Evolutionary conservation across 2,113 vertebrate genomes (phyloP).

Genomic region (Paradoxurus hermaphroditus): DNA sequence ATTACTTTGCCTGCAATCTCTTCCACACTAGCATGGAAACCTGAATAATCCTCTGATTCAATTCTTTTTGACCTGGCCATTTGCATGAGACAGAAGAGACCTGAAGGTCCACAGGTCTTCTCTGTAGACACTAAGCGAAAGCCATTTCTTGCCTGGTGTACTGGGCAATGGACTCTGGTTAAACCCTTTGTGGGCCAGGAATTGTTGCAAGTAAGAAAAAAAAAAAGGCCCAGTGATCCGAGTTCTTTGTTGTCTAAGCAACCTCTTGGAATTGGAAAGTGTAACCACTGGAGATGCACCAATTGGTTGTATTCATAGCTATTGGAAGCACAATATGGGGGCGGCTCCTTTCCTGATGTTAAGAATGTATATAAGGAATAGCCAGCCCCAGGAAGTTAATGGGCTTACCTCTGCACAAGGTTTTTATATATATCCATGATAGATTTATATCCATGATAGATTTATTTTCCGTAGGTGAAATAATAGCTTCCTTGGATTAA

Average conservation of each 20-base stretch:
- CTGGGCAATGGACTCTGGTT: neutral
- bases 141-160: neutral
- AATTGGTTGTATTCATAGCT: neutral
- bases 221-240: neutral
- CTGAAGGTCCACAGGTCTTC: neutral
- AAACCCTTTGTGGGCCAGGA: neutral
- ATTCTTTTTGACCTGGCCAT: neutral
- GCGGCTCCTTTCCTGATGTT: neutral
- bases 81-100: neutral
- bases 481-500: neutral
- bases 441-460: neutral
- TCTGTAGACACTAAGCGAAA: neutral
- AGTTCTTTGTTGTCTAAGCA: neutral
- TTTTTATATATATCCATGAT: neutral
- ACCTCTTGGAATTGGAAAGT: neutral
- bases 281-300: too few species aligned
- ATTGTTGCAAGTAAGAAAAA: neutral
- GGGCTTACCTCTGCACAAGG: neutral
- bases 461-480: neutral
- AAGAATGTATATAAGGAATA: neutral
- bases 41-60: neutral
- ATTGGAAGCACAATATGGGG: rapidly evolving
- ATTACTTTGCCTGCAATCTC: neutral
- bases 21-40: neutral
- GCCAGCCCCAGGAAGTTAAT: neutral